Conservation (phyloP, 2,113 vertebrate genomes). For the Paramisgurnus dabryanus region DNA sequence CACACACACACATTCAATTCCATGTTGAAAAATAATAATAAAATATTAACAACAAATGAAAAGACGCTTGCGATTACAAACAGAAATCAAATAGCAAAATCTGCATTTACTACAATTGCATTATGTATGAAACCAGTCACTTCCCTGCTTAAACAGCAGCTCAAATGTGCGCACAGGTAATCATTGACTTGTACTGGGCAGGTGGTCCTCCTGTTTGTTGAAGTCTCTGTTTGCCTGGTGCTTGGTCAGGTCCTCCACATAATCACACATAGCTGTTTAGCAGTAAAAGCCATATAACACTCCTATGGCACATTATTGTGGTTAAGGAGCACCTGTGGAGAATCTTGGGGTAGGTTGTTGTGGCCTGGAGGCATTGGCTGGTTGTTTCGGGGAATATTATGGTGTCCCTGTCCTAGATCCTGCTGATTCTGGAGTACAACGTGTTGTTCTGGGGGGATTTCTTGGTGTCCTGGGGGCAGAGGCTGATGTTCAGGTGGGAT, state of each 20-base stretch:
- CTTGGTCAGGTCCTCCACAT: slow-evolving; percentile 39
- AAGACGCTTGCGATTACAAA: slow-evolving; percentile 3
- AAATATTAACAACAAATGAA: slow-evolving; percentile 22
- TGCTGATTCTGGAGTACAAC: slow-evolving; percentile 51
- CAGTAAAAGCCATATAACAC: not conserved
- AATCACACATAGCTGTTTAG: slow-evolving; percentile 10
- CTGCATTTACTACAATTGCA: slow-evolving; percentile 1
- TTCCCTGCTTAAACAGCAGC: not conserved
- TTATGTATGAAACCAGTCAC: slow-evolving; percentile 22
- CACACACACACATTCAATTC: slow-evolving; percentile 7
- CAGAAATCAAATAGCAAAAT: not conserved
- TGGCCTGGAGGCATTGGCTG: slow-evolving; percentile 61
- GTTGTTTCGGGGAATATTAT: slow-evolving; percentile 63
- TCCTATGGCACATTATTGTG: slow-evolving; percentile 34
- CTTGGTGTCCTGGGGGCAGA: slow-evolving; percentile 54
- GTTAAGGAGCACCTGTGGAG: slow-evolving; percentile 19
- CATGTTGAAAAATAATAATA: slow-evolving; percentile 2
- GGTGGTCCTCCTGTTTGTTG: slow-evolving; percentile 49
- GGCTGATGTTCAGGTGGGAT: slow-evolving; percentile 47
- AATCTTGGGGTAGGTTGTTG: slow-evolving; percentile 55
- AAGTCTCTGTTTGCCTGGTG: slow-evolving; percentile 55
- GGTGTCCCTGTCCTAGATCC: slow-evolving; percentile 56
- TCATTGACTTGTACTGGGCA: slow-evolving; percentile 51
- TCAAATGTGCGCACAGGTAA: slow-evolving; percentile 1
- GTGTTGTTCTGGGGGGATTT: slow-evolving; percentile 33